Conservation (phyloP, 1,140 invertebrate species). For the Saccostrea glomerata region DNA sequence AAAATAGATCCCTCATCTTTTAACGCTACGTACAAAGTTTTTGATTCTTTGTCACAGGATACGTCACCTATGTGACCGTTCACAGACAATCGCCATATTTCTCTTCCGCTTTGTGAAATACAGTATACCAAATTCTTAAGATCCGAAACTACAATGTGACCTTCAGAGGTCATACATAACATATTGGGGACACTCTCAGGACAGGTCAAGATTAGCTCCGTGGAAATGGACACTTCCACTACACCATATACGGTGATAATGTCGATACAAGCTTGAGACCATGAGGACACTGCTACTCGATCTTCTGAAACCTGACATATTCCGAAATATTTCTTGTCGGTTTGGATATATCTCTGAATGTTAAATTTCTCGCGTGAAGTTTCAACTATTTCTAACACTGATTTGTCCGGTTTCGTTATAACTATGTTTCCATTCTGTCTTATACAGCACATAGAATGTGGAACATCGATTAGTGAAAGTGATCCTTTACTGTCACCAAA, state of each 20-base stretch:
- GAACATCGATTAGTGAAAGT: slow-evolving; percentile 42
- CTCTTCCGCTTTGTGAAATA: background rate
- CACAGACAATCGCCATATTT: background rate
- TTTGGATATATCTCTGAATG: slow-evolving; percentile 33
- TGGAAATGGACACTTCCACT: background rate
- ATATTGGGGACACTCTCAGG: slow-evolving; percentile 48
- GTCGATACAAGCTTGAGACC: slow-evolving; percentile 51
- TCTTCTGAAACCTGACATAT: slow-evolving; percentile 36
- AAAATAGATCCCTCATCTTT: slow-evolving; percentile 1
- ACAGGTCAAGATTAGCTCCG: slow-evolving; percentile 23
- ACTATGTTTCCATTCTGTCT: slow-evolving; percentile 32
- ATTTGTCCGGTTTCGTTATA: slow-evolving; percentile 49
- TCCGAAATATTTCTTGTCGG: slow-evolving; percentile 48
- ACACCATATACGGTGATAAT: slow-evolving; percentile 32
- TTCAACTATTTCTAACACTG: slow-evolving; percentile 41
- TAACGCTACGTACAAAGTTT: background rate
- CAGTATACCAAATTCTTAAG: background rate
- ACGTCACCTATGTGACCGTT: slow-evolving; percentile 15
- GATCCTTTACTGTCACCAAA: slow-evolving; percentile 12
- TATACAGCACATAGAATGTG: slow-evolving; percentile 41
- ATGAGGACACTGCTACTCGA: slow-evolving; percentile 47
- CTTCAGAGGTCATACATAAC: slow-evolving; percentile 30
- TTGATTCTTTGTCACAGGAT: background rate
- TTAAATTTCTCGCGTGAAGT: slow-evolving; percentile 32
- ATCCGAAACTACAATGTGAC: slow-evolving; percentile 28